Evolutionary conservation across 1,140 invertebrate species (phyloP).

Genomic region (Cryptotermes secundus): DNA sequence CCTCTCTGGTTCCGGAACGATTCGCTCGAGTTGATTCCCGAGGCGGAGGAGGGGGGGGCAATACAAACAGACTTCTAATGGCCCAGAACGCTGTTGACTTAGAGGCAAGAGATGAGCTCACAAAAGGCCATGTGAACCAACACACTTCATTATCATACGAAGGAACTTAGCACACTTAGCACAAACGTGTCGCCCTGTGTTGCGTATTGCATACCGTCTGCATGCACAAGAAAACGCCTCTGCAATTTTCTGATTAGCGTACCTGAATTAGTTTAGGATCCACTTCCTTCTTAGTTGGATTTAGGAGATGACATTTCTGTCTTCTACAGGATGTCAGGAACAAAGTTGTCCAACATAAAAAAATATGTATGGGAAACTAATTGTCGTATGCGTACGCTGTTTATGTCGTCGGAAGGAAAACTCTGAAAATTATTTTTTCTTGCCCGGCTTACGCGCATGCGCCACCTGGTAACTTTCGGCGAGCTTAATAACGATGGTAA

Average conservation of each 20-base stretch:
- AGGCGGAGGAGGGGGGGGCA: background rate
- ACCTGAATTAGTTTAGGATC: background rate
- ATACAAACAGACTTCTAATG: conserved; percentile 8
- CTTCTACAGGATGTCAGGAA: no score
- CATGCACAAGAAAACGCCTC: background rate
- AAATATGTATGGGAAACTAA: no score
- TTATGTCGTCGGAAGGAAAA: no score
- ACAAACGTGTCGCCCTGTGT: background rate
- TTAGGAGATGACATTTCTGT: no score
- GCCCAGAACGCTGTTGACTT: background rate
- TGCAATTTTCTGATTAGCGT: background rate
- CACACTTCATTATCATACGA: background rate
- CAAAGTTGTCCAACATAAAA: no score
- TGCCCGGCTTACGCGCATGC: no score
- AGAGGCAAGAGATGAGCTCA: background rate
- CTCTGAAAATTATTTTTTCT: no score
- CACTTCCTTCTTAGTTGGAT: background rate
- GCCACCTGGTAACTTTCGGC: no score
- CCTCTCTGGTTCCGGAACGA: background rate
- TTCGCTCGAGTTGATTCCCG: background rate
- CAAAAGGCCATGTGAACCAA: background rate
- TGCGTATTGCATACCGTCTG: background rate
- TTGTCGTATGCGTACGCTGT: no score
- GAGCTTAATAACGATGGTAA: no score
- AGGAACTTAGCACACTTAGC: background rate